phyloP scores from a whole-genome alignment of 2,797 vertebrate genomes.

The Podarcis siculus region DNA sequence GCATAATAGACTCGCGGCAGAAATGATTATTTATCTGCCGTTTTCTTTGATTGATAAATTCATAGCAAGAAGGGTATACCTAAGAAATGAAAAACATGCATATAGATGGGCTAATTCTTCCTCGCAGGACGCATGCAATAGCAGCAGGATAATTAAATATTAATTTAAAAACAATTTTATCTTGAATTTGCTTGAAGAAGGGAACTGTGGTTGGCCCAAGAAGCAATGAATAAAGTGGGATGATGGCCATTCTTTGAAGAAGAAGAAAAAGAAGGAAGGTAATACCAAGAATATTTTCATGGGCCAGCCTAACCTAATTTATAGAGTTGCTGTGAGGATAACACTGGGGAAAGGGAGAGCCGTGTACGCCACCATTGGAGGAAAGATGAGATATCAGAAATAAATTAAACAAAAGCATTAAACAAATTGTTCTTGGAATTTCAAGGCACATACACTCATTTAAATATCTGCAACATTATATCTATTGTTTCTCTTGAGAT shows the following conservation, averaged over 20 bases:
- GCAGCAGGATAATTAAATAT: constrained; percentile 1
- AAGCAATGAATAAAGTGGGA: neutral
- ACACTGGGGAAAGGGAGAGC: neutral
- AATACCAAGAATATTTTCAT: no score
- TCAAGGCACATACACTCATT: constrained; percentile 57
- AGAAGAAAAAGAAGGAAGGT: neutral
- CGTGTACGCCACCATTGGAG: constrained; percentile 23
- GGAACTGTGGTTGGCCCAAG: neutral
- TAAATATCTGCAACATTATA: constrained; percentile 66
- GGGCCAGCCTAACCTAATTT: no score
- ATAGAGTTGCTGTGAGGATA: neutral
- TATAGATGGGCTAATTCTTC: neutral
- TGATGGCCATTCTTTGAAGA: neutral
- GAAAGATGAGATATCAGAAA: no score
- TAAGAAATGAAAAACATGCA: neutral
- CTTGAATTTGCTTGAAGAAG: neutral
- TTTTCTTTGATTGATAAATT: constrained; percentile 14
- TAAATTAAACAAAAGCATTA: constrained; percentile 44
- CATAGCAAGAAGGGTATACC: neutral
- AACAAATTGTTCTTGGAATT: constrained; percentile 63
- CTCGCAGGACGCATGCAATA: neutral
- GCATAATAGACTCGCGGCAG: neutral
- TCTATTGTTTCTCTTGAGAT: constrained; percentile 59
- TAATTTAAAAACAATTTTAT: neutral
- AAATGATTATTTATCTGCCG: constrained; percentile 32